phyloP scores from a whole-genome alignment of 1,140 invertebrate species.

The Drosophila lowei region DNA sequence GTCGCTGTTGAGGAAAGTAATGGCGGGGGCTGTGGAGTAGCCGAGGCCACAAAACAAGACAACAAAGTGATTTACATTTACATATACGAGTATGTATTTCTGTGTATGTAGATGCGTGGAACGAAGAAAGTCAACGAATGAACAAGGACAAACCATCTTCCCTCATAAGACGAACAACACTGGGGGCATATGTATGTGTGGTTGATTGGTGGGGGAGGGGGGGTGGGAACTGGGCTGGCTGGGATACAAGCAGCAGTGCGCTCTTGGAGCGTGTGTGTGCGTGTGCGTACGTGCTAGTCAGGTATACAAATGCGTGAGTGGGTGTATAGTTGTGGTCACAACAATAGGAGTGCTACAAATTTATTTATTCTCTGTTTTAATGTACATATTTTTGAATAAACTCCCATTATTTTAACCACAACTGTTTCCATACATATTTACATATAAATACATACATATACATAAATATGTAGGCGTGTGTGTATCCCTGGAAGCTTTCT shows the following conservation, averaged over 20 bases:
- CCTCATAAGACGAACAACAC: conserved; percentile 36
- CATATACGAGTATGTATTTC: conserved; percentile 10
- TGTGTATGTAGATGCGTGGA: background rate
- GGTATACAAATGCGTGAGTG: conserved; percentile 26
- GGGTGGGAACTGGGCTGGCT: conserved; percentile 3
- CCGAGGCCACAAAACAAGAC: conserved; percentile 53
- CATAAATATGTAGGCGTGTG: background rate
- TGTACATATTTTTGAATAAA: too few species aligned
- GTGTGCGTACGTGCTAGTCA: conserved; percentile 35
- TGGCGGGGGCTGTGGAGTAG: background rate
- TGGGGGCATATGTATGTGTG: conserved; percentile 2
- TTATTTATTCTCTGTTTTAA: too few species aligned
- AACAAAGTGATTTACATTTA: conserved; percentile 25
- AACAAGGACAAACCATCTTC: conserved; percentile 21
- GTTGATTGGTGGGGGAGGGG: conserved; percentile 14
- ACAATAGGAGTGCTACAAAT: conserved; percentile 31
- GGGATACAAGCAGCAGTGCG: conserved; percentile 1
- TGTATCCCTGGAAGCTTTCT: background rate
- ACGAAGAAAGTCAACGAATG: conserved; percentile 20
- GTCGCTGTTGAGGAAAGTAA: conserved; percentile 7
- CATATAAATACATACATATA: too few species aligned
- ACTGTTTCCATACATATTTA: too few species aligned
- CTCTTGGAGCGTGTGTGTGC: conserved; percentile 10
- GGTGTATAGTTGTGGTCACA: conserved; percentile 16
- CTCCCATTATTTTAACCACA: too few species aligned